A percentile compares a stretch with the other conserved stretches of the same genome.
Evolutionary conservation across 1,140 invertebrate species (phyloP).

Genomic region (Penaeus vannamei): DNA sequence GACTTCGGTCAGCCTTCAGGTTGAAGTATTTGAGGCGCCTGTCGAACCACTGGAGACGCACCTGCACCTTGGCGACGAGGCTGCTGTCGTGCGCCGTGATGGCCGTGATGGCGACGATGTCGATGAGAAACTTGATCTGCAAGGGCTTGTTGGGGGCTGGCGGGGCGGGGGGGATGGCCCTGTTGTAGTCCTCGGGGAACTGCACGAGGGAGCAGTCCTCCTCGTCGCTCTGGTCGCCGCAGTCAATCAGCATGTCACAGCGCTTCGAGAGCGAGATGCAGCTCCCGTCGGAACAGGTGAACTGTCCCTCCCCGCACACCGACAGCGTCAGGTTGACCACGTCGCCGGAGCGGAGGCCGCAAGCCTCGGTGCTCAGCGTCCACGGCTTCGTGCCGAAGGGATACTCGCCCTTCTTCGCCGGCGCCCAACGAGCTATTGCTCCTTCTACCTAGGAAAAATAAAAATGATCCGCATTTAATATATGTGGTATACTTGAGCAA

Average conservation of each 20-base stretch:
- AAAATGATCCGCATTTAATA: background rate
- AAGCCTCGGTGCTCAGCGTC: slow-evolving; percentile 30
- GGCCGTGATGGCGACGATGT: slow-evolving; percentile 45
- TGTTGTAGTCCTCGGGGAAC: slow-evolving; percentile 49
- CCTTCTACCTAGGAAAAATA: slow-evolving; percentile 26
- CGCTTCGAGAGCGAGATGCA: slow-evolving; percentile 87
- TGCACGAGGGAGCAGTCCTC: slow-evolving; percentile 78
- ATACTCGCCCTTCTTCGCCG: slow-evolving; percentile 6
- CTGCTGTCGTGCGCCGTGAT: slow-evolving; percentile 50
- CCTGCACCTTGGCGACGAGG: slow-evolving; percentile 38
- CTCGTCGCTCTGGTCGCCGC: slow-evolving; percentile 91
- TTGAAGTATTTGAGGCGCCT: slow-evolving; percentile 52
- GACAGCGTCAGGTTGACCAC: slow-evolving; percentile 56
- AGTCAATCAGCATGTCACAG: slow-evolving; percentile 87
- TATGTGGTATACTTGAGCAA: background rate
- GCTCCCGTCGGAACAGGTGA: slow-evolving; percentile 91
- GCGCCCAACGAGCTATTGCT: slow-evolving; percentile 20
- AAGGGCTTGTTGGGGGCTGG: background rate
- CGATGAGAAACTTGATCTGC: slow-evolving; percentile 34
- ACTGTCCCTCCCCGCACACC: slow-evolving; percentile 83
- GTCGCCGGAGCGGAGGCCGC: slow-evolving; percentile 41
- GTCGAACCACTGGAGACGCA: slow-evolving; percentile 52
- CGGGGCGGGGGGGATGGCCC: slow-evolving; percentile 50
- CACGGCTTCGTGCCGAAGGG: slow-evolving; percentile 38
- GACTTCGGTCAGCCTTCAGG: slow-evolving; percentile 53